Evolutionary conservation across 2,888 invertebrate species (phyloP), one percentile per base, ranked within the genome.

Genomic region (Heptascelio sp.): DNA sequence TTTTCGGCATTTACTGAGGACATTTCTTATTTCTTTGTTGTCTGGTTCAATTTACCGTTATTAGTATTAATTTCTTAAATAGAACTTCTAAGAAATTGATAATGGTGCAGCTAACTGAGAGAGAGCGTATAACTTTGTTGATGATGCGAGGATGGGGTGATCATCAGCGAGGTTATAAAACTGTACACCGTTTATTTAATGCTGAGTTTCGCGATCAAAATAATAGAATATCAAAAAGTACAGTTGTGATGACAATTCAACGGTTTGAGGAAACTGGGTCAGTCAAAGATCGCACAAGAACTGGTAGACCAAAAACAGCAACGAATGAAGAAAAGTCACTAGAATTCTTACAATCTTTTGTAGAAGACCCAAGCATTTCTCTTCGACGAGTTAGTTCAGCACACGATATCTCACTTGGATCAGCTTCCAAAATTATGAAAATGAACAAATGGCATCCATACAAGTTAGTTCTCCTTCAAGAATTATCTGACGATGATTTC

Each of bases 401-500:
- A 15, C 23, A 73, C 40, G 55, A 25, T 19, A 23, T 55, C 6
- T 25, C 30, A 19, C 11, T 15, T 55, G 17, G 19, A n/a, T 65
- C 57, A n/a, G 55, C 65, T 17, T 46, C 64, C 25, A 53, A 34
- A n/a, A 51, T 65, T 65, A 25, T 55, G 34, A 43, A 17, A 64
- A 15, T n/a, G 2, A 59, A 57, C 57, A 75, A 71, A 19, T 67
- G 80, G 53, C 80, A 88, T 49, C 77, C 83, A 30, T 88, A 89
- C 70, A 80, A 88, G 68, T 64, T 62, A n/a, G 49, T 49, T 49
- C 49, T 49, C 15, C 23, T 13, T 15, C 21, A 62, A 62, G 40
- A 40, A 62, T 43, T 88, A 17, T 82, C 73, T 62, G 83, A 86
- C 65, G 77, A 87, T 82, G 73, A 88, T 68, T 30, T 40, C 34